These are phyloP conservation scores for Ceratina japonica DNA, from an alignment of 1,140 invertebrate species.

Conservation along the genomic window DNA sequence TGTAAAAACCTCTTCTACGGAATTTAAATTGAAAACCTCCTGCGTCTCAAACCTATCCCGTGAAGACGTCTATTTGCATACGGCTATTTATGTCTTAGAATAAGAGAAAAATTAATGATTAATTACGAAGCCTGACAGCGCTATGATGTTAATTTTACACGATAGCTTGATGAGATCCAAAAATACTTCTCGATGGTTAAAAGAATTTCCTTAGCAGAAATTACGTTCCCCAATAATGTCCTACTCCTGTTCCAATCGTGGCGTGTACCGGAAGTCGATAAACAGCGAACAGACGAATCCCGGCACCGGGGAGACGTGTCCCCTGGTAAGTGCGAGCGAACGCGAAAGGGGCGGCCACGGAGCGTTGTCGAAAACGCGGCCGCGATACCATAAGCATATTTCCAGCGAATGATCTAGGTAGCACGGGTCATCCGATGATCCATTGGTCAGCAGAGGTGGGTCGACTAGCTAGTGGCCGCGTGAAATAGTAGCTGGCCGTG, in stretches of 20 bases:
- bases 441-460: constrained; percentile 74
- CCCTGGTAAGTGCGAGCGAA: constrained; percentile 13
- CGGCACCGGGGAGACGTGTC: not conserved
- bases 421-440: constrained; percentile 72
- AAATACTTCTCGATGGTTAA: too few relatives aligned
- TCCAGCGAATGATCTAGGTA: constrained; percentile 67
- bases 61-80: too few relatives aligned
- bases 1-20: not conserved
- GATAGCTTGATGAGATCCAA: too few relatives aligned
- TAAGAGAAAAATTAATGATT: too few relatives aligned
- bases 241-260: too few relatives aligned
- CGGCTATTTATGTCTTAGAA: too few relatives aligned
- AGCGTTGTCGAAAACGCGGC: constrained; percentile 56
- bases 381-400: constrained; percentile 70
- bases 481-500: constrained; percentile 73
- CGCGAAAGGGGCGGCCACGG: constrained; percentile 44
- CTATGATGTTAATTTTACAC: too few relatives aligned
- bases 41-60: too few relatives aligned
- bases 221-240: too few relatives aligned
- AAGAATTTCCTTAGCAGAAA: too few relatives aligned
- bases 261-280: not conserved
- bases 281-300: constrained; percentile 28
- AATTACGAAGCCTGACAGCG: too few relatives aligned
- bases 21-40: not conserved
- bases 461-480: constrained; percentile 64